Percentiles rank a stretch among this genome's conserved stretches.
Conservation (phyloP, 2,797 vertebrate genomes). For the Borostomias antarcticus region DNA sequence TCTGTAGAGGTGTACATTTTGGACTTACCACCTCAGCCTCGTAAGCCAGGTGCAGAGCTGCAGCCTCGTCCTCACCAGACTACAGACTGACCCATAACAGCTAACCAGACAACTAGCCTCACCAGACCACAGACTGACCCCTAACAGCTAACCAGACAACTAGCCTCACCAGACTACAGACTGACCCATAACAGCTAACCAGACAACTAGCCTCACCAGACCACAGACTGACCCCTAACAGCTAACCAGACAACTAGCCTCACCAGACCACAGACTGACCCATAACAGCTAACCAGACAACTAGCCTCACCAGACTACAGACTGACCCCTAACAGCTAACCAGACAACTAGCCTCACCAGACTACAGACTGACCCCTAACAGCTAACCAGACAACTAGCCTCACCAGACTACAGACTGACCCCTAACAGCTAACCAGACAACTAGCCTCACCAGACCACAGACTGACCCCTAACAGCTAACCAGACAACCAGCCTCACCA, state of each 20-base stretch:
- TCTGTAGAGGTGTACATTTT: no score
- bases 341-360: conserved; percentile 18
- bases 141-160: background rate
- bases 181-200: conserved; percentile 3
- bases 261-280: no score
- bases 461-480: conserved; percentile 7
- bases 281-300: conserved; percentile 33
- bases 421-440: conserved; percentile 35
- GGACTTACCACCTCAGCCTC: no score
- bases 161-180: background rate
- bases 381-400: conserved; percentile 1
- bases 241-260: background rate
- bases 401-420: no score
- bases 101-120: no score
- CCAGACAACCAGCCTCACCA: conserved; percentile 17
- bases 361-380: no score
- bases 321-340: conserved; percentile 4
- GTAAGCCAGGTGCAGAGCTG: no score
- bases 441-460: background rate
- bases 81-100: no score
- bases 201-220: conserved; percentile 18
- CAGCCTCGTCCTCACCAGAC: no score
- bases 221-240: no score
- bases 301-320: background rate
- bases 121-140: no score